phyloP scores from a whole-genome alignment of 92 coral and sea anemone species.

The Palythoa heliodiscus region DNA sequence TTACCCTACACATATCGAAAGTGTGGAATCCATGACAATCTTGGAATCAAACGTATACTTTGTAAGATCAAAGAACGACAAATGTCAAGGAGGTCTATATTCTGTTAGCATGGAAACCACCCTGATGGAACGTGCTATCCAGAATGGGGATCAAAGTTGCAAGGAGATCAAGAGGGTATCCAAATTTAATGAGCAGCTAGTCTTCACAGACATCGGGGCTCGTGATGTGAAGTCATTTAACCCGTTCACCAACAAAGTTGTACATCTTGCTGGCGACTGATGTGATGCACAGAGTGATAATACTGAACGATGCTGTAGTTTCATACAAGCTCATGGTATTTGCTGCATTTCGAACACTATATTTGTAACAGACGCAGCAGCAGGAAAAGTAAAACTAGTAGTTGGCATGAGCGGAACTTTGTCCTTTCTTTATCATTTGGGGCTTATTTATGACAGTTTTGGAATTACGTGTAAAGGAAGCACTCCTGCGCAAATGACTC shows the following conservation, averaged over 20 bases:
- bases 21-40: slow-evolving; percentile 42
- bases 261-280: too few species aligned
- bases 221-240: too few species aligned
- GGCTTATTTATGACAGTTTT: slow-evolving; percentile 47
- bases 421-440: slow-evolving; percentile 49
- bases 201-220: slow-evolving; percentile 52
- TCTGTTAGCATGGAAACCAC: slow-evolving; percentile 36
- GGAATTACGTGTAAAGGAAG: slow-evolving; percentile 28
- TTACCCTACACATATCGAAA: slow-evolving; percentile 37
- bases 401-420: slow-evolving; percentile 45
- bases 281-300: too few species aligned
- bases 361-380: too few species aligned
- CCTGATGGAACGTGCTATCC: slow-evolving; percentile 28
- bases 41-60: slow-evolving; percentile 20
- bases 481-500: slow-evolving; percentile 33
- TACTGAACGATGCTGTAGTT: too few species aligned
- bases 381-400: too few species aligned
- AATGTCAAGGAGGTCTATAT: too few species aligned
- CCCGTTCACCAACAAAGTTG: slow-evolving; percentile 50
- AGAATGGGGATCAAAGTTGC: slow-evolving; percentile 35
- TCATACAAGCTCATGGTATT: too few species aligned
- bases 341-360: slow-evolving; percentile 37
- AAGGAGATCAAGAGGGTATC: slow-evolving; percentile 49
- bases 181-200: slow-evolving; percentile 41
- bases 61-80: slow-evolving; percentile 42